Conservation (phyloP, 2,113 vertebrate species). For the Odontophorus gujanensis region DNA sequence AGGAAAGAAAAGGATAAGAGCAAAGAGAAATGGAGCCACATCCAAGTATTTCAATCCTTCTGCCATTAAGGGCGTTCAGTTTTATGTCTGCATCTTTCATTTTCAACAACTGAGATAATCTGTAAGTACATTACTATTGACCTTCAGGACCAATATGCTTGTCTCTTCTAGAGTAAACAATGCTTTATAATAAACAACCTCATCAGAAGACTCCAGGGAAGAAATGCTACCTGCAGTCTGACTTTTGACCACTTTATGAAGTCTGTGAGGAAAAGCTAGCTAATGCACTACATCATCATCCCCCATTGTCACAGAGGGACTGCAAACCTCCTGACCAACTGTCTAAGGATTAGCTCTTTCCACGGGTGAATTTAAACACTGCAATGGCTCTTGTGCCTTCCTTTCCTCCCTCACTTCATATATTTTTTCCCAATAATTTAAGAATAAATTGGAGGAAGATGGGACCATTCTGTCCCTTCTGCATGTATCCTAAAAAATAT, state of each 20-base stretch:
- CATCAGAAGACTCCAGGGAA: not conserved
- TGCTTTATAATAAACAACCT: slow-evolving; percentile 14
- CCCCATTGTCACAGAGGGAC: not conserved
- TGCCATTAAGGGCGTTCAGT: not conserved
- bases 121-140: slow-evolving; percentile 38
- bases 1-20: not conserved
- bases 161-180: not conserved
- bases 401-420: not conserved
- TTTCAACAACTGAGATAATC: slow-evolving; percentile 26
- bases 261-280: not conserved
- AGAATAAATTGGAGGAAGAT: slow-evolving; percentile 11
- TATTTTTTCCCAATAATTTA: not conserved
- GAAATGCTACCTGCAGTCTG: not conserved
- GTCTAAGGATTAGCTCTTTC: not conserved
- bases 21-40: not conserved
- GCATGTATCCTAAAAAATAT: not conserved
- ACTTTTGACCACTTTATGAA: not conserved
- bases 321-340: not conserved
- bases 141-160: not conserved
- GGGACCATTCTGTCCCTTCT: not conserved
- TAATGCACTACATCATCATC: not conserved
- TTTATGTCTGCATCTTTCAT: slow-evolving; percentile 37
- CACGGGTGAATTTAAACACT: not conserved
- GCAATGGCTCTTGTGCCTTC: not conserved
- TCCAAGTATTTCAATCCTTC: not conserved